Conservation (phyloP, 2,113 vertebrate genomes). For the Cephalopholis sonnerati region DNA sequence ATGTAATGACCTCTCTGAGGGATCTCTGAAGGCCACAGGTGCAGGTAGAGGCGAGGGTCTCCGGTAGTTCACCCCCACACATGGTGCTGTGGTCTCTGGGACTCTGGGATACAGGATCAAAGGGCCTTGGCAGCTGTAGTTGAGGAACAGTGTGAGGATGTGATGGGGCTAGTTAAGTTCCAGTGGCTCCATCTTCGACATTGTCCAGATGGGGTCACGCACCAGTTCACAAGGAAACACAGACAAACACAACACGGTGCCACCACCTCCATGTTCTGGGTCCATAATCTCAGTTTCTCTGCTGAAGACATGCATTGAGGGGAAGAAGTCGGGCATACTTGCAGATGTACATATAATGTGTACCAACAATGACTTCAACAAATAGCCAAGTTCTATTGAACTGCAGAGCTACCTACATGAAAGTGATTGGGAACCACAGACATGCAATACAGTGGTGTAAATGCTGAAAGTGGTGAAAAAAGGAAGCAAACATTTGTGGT, state of each 20-base stretch:
- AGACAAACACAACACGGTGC: background rate
- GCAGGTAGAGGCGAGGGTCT: slow-evolving; percentile 51
- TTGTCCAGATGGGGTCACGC: slow-evolving; percentile 37
- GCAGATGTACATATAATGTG: background rate
- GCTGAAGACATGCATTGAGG: background rate
- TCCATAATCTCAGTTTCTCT: background rate
- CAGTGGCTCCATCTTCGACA: slow-evolving; percentile 20
- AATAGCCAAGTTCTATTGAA: background rate
- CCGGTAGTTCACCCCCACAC: slow-evolving; percentile 45
- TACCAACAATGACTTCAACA: background rate
- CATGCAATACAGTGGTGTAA: background rate
- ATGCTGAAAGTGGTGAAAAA: background rate
- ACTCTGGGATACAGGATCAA: slow-evolving; percentile 39
- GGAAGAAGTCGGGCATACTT: background rate
- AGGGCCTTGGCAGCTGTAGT: slow-evolving; percentile 43
- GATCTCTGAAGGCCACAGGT: slow-evolving; percentile 65
- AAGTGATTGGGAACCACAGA: background rate
- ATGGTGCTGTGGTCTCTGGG: slow-evolving; percentile 48
- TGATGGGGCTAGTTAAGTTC: slow-evolving; percentile 46
- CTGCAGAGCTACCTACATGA: background rate
- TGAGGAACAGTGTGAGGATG: slow-evolving; percentile 29
- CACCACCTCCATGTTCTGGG: background rate
- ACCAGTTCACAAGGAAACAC: slow-evolving; percentile 18
- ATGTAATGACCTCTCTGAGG: slow-evolving; percentile 44
- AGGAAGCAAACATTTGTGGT: background rate